Base-by-base conservation (phyloP, 2,888 invertebrate species). In the Laothoe populi region DNA sequence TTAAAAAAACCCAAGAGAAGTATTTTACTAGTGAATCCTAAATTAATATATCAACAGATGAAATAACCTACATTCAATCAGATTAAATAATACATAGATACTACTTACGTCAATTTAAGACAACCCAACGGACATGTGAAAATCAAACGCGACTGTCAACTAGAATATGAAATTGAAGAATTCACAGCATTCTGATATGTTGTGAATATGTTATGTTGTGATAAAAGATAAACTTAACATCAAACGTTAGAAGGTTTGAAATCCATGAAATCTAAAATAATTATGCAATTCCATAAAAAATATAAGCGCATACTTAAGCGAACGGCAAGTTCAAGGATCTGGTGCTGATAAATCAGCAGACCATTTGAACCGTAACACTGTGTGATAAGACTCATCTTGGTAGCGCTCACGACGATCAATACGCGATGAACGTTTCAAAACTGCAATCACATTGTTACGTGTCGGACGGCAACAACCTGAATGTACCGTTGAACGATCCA, bases 401-500 rank as follows among this genome's bases (percentile, higher is more conserved):
- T 64, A 64, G 68, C 67, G 64, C 70, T 70, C 64, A 65, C 71
- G 71, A 69, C 66, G 72, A 71, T 77, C 75, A 71, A 78, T 72
- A 76, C 68, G 77, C 82, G 83, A 84, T 85, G 79, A 86, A 81
- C 77, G 82, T 82, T 86, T 86, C 79, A 86, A 89, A 90, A 89
- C 82, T 90, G 90, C 90, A 90, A 86, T 89, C 86, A 86, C 89
- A 88, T 83, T 87, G 84, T 88, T 88, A 89, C 84, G 88, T 87
- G 84, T 86, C 87, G 84, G 86, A 82, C 88, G 85, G 83, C 87
- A 83, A 84, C 87, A 90, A 91, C 90, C 88, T 88, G 92, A 90
- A 85, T 87, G 84, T 92, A 92, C 92, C 92, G 92, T 92, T 92
- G 90, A 79, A 79, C 84, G 86, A 86, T 84, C 86, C 83, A 85